Percentiles rank a stretch among this genome's conserved stretches.
These are phyloP conservation scores for Aptenodytes forsteri DNA, from an alignment of 2,113 vertebrate species.

Conservation along the genomic window DNA sequence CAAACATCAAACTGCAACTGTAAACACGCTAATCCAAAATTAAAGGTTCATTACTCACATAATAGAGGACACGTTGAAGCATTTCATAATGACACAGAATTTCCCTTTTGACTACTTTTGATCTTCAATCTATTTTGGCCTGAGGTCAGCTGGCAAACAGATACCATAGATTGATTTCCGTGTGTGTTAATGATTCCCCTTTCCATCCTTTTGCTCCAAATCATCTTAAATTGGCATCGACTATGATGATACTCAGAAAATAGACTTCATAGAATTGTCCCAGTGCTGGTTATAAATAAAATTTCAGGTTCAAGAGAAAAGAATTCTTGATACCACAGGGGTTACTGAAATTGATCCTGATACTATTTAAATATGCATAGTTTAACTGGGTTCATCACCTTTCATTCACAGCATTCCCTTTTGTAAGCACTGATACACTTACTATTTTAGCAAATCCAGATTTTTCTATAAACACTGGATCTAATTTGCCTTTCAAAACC, in stretches of 20 bases:
- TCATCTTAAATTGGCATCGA: conserved; percentile 32
- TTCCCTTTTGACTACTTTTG: conserved; percentile 69
- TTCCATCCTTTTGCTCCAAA: conserved; percentile 46
- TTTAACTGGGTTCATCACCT: background rate
- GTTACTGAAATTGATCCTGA: background rate
- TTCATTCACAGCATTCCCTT: background rate
- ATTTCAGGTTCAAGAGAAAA: background rate
- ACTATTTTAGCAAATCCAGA: background rate
- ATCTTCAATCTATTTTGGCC: conserved; percentile 70
- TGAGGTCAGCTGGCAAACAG: conserved; percentile 63
- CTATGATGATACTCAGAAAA: conserved; percentile 40
- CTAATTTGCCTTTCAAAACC: background rate
- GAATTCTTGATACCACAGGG: background rate
- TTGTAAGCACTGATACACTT: background rate
- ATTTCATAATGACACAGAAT: conserved; percentile 43
- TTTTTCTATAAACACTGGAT: background rate
- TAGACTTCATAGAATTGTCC: background rate
- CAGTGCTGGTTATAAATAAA: background rate
- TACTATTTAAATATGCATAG: background rate
- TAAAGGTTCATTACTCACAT: conserved; percentile 67
- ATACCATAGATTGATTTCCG: conserved; percentile 59
- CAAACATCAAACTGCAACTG: conserved; percentile 41
- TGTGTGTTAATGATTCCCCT: conserved; percentile 52
- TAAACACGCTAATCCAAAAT: conserved; percentile 59
- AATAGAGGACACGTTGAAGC: conserved; percentile 40